phyloP scores from a whole-genome alignment of 2,113 vertebrate species.

The Pristiophorus japonicus region DNA sequence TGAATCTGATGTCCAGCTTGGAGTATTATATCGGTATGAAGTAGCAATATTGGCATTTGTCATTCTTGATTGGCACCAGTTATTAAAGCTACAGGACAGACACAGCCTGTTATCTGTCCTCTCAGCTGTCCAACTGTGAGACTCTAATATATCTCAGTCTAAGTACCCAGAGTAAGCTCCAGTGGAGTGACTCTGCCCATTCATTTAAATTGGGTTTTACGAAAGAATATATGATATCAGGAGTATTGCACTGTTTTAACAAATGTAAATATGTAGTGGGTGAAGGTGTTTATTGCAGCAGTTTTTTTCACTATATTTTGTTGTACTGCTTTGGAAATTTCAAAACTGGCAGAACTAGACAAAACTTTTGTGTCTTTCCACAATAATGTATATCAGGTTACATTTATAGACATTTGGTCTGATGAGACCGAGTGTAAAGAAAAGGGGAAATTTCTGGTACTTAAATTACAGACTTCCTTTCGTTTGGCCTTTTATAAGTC shows the following conservation, averaged over 20 bases:
- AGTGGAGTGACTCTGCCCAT: too few relatives aligned
- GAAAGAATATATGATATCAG: not conserved
- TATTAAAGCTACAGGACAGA: not conserved
- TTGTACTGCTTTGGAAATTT: not conserved
- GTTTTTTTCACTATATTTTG: not conserved
- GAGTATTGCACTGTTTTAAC: conserved; percentile 4
- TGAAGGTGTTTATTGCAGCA: not conserved
- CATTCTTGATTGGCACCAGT: not conserved
- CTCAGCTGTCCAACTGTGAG: not conserved
- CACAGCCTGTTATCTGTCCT: not conserved
- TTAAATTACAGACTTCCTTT: conserved; percentile 8
- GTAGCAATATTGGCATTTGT: not conserved
- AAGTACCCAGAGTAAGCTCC: too few relatives aligned
- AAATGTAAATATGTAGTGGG: not conserved
- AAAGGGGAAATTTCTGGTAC: not conserved
- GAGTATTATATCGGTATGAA: not conserved
- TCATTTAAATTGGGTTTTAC: not conserved
- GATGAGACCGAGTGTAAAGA: not conserved
- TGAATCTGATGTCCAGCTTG: not conserved
- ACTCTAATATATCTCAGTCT: not conserved
- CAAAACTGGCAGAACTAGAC: not conserved
- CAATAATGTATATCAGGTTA: not conserved
- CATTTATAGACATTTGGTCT: not conserved
- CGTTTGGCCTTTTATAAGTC: conserved; percentile 28
- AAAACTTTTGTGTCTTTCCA: not conserved